Conservation (phyloP, 1,140 invertebrate genomes). For the Drosophila lacertosa region DNA sequence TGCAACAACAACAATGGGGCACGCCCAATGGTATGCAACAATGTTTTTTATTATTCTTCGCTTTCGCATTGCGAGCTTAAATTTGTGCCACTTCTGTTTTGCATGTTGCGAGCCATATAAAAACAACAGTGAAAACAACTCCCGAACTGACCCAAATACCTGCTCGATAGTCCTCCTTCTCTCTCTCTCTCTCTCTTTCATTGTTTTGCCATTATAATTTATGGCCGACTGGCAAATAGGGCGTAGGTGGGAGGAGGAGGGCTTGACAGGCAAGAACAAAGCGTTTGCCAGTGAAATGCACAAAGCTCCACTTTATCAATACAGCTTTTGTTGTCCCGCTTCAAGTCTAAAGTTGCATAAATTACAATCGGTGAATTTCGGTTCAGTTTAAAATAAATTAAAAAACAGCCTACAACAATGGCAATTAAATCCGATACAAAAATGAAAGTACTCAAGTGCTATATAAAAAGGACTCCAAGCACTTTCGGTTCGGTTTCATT, state of each 20-base stretch:
- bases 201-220: conserved; percentile 65
- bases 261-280: too few species aligned
- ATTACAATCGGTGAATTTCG: not conserved
- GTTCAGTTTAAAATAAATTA: conserved; percentile 5
- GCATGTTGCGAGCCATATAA: conserved; percentile 49
- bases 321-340: conserved; percentile 18
- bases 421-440: not conserved
- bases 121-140: conserved; percentile 8
- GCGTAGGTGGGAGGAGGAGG: conserved; percentile 3
- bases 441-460: not conserved
- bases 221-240: conserved; percentile 45
- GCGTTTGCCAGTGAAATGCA: conserved; percentile 54
- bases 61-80: conserved; percentile 22
- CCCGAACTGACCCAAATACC: conserved; percentile 71
- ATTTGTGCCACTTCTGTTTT: conserved; percentile 75
- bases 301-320: conserved; percentile 50
- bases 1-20: conserved; percentile 1
- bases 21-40: conserved; percentile 54
- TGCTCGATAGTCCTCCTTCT: conserved; percentile 36
- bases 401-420: not conserved
- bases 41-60: conserved; percentile 14
- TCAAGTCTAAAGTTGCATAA: conserved; percentile 23
- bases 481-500: too few species aligned
- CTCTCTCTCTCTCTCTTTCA: conserved; percentile 47
- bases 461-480: not conserved